Evolutionary conservation across 2,113 vertebrate species (phyloP), one percentile per base, ranked within the genome.

Genomic region (Sisor rabdophorus): DNA sequence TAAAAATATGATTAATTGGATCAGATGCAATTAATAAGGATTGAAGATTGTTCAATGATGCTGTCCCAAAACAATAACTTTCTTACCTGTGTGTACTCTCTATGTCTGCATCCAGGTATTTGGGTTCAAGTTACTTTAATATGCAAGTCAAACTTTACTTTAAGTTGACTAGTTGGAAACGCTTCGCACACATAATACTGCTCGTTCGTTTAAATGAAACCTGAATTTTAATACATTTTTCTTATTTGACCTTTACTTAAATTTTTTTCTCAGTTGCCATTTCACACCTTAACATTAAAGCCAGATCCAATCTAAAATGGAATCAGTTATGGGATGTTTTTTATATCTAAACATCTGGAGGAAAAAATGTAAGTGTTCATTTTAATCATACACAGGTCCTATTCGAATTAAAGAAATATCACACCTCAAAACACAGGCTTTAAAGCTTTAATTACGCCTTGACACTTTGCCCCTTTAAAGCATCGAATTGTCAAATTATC

Each of bases 401-500:
- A 11, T 26, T 67, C 13, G 24, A 26, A 48, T 11, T 17, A 26
- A 26, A 50, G 44, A 48, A 26, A 48, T 48, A 50, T 48, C 65
- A 69, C 11, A 10, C 65, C 11, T 52, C 48, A n/a, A 5, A 26
- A 68, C 7, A 36, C 3, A 36, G 32, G 32, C 7, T 50, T 11
- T 26, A 10, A 68, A 19, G 24, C 2, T 28, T 20, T 28, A 50
- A 52, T 67, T 67, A 67, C 3, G 48, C 44, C 17, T 50, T 68
- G 16, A 58, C 53, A 72, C 70, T 11, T 17, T 58, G n/a, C 15
- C 36, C 44, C 7, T 28, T 52, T 52, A 52, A 48, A 67, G 26
- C 9, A 69, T 26, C 22, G 30, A 47, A 60, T 47, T 58, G 70
- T 58, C 70, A 58, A n/a, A 44, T 32, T 71, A n/a, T 74, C 70